Conservation (phyloP, 2,888 invertebrate genomes). For the Drosophila atripex region DNA sequence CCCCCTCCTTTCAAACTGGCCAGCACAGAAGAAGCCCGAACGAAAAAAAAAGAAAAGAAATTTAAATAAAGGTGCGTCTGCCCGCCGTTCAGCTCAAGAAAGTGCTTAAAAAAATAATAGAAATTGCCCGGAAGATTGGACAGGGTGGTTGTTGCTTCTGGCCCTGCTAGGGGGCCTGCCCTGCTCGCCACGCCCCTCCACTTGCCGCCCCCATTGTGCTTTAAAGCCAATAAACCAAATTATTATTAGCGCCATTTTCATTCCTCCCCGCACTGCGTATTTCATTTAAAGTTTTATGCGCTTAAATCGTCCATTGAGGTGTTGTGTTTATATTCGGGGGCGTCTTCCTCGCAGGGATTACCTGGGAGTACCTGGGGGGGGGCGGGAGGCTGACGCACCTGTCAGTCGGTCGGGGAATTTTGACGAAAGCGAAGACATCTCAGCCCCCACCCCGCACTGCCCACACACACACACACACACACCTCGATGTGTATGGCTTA, state of each 20-base stretch:
- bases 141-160: constrained; percentile 21
- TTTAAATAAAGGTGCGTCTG: constrained; percentile 81
- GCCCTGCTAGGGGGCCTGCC: neutral
- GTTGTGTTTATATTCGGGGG: constrained; percentile 23
- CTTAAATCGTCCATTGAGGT: constrained; percentile 61
- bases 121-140: constrained; percentile 53
- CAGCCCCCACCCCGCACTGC: neutral
- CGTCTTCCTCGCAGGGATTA: constrained; percentile 23
- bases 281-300: constrained; percentile 76
- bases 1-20: constrained; percentile 48
- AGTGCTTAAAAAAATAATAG: constrained; percentile 54
- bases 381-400: constrained; percentile 40
- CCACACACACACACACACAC: neutral
- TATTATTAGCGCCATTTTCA: constrained; percentile 82
- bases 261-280: constrained; percentile 57
- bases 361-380: constrained; percentile 17
- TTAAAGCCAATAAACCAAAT: constrained; percentile 83
- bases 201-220: constrained; percentile 78
- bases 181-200: constrained; percentile 43
- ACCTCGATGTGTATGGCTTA: constrained; percentile 45
- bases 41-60: constrained; percentile 39
- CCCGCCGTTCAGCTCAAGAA: constrained; percentile 51
- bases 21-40: constrained; percentile 23
- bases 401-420: constrained; percentile 41
- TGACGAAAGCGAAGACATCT: constrained; percentile 27